These are phyloP conservation scores for Lynx canadensis DNA, from an alignment of 2,113 vertebrate species.

Conservation along the genomic window DNA sequence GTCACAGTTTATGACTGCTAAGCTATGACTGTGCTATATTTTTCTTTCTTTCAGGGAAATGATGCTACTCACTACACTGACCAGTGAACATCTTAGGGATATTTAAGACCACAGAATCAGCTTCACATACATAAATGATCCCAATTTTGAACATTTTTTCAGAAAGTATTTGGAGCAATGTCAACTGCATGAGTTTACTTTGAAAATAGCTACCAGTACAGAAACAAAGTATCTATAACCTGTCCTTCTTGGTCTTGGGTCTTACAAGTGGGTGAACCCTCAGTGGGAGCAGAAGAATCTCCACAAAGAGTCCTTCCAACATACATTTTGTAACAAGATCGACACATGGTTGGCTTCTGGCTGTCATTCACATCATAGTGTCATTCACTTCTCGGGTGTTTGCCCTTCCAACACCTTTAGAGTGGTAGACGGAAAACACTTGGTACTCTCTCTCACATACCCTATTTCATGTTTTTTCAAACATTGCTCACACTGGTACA, in stretches of 20 bases:
- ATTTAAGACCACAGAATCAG: not conserved
- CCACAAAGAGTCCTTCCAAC: not conserved
- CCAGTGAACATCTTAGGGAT: not conserved
- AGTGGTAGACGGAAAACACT: not conserved
- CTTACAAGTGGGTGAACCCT: not conserved
- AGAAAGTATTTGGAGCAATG: not conserved
- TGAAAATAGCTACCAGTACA: not conserved
- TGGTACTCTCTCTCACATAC: not conserved
- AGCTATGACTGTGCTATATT: rapidly evolving
- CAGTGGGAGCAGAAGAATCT: not conserved
- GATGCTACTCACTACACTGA: not conserved
- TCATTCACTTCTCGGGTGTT: not conserved
- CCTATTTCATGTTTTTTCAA: not conserved
- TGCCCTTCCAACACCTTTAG: not conserved
- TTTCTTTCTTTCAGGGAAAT: not conserved
- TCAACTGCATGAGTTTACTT: not conserved
- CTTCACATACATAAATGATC: not conserved
- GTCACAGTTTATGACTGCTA: not conserved
- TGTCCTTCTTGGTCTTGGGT: not conserved
- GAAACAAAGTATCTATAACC: not conserved
- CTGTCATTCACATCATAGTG: not conserved
- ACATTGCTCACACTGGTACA: not conserved
- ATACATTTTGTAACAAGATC: not conserved
- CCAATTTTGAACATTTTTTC: not conserved
- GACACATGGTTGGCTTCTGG: not conserved